A percentile compares a stretch with the other conserved stretches of the same genome.
Evolutionary conservation across 1,140 invertebrate genomes (phyloP).

Genomic region (Drusus annulatus): DNA sequence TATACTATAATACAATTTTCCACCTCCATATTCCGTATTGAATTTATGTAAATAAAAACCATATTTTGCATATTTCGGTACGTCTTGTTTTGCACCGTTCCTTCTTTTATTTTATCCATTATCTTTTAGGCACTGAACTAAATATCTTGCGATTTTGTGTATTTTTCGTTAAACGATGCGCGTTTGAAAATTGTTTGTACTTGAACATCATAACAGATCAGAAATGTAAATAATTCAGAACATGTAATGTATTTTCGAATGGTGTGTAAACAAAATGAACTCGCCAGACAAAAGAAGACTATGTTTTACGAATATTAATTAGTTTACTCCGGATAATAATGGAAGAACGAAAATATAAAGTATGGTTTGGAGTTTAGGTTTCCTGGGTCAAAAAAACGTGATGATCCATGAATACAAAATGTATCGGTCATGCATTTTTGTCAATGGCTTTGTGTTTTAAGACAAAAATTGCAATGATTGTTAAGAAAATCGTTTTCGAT

Average conservation of each 20-base stretch:
- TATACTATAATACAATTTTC: no score
- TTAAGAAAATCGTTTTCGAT: background rate
- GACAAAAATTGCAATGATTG: conserved; percentile 17
- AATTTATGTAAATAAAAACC: no score
- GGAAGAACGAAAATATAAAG: background rate
- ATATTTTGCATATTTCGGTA: no score
- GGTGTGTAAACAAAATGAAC: background rate
- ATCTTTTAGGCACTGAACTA: no score
- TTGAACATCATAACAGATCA: background rate
- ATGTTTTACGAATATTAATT: conserved; percentile 38
- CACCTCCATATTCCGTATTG: no score
- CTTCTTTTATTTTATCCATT: no score
- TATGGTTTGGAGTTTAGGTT: background rate
- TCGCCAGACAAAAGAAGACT: background rate
- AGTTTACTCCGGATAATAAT: background rate
- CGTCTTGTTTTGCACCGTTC: no score
- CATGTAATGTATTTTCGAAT: background rate
- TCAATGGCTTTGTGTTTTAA: background rate
- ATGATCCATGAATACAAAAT: conserved; percentile 13
- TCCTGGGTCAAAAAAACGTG: background rate
- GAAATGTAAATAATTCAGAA: background rate
- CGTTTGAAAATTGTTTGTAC: no score
- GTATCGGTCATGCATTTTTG: background rate
- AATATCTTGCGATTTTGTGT: no score
- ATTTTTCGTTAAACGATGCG: no score